Percentiles rank a stretch among this genome's conserved stretches.
phyloP scores from a whole-genome alignment of 2,888 invertebrate species.

The Oligia fasciuncula region DNA sequence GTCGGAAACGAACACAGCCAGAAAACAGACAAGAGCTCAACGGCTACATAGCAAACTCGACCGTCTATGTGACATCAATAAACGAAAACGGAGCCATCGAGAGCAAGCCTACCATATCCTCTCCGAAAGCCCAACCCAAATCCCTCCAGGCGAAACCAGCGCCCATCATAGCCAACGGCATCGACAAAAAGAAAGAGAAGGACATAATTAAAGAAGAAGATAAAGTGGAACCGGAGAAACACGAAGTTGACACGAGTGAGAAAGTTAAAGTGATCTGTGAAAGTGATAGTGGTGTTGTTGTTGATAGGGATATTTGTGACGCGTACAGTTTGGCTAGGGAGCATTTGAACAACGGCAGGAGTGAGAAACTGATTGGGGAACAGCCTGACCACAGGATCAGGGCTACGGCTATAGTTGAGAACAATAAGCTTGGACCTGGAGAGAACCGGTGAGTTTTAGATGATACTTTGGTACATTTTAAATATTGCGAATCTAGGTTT shows the following conservation, averaged over 20 bases:
- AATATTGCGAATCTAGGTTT: neutral
- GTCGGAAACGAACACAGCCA: slow-evolving; percentile 89
- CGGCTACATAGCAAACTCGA: slow-evolving; percentile 95
- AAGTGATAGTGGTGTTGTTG: slow-evolving; percentile 77
- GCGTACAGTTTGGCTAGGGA: slow-evolving; percentile 85
- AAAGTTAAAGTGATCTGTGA: slow-evolving; percentile 78
- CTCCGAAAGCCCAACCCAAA: slow-evolving; percentile 86
- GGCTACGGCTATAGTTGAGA: slow-evolving; percentile 91
- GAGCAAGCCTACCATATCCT: slow-evolving; percentile 86
- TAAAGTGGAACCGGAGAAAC: slow-evolving; percentile 81
- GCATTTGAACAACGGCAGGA: slow-evolving; percentile 91
- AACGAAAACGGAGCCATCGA: slow-evolving; percentile 88
- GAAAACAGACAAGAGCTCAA: slow-evolving; percentile 91
- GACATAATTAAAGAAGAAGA: slow-evolving; percentile 74
- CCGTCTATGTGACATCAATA: slow-evolving; percentile 95
- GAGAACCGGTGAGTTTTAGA: slow-evolving; percentile 89
- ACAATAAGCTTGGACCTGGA: slow-evolving; percentile 90
- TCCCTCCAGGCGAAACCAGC: slow-evolving; percentile 86
- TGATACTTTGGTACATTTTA: slow-evolving; percentile 15
- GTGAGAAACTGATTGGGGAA: slow-evolving; percentile 93
- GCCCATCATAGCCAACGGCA: slow-evolving; percentile 86
- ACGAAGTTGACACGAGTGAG: slow-evolving; percentile 86
- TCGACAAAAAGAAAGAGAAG: slow-evolving; percentile 77
- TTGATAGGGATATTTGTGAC: slow-evolving; percentile 87
- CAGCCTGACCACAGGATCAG: slow-evolving; percentile 90